Evolutionary conservation across 1,140 invertebrate genomes (phyloP), one percentile per base, ranked within the genome.

Genomic region (Calliphora vicina): DNA sequence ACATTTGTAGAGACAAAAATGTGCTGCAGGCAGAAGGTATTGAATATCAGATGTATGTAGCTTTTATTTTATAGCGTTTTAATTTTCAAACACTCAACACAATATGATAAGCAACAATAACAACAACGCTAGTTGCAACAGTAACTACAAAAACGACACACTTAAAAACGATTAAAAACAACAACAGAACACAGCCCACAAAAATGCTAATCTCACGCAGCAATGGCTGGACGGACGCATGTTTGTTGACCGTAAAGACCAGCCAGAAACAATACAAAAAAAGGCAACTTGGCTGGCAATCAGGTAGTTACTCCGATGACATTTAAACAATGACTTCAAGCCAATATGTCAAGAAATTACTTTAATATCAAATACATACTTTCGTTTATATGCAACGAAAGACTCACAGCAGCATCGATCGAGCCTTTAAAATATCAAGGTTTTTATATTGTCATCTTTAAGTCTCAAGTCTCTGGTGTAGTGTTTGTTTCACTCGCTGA

Each of bases 51-150:
- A 23, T 67, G 20, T 67, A 67, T 25, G 20, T 25, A 67, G 61
- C 61, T 67, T 67, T 67, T 67, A 67, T 6, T 67, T 67, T 23
- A 23, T 67, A 67, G 61, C 61, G 61, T 67, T 67, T 67, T 67
- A 67, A 67, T 67, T 67, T 67, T 67, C 61, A 67, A 67, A 67
- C 61, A 67, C 61, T 67, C n/a, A 67, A 67, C 61, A 67, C 50
- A 57, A 57, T 57, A n/a, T n/a, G 50, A 57, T 57, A 57, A 35
- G 35, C 35, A 35, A 35, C 15, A n/a, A 57, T 57, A 57, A 57
- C 0, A 17, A 57, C 4, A 17, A n/a, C 15, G n/a, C 0, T 13
- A n/a, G 12, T 4, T 15, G 45, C 15, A 57, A 57, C 15, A 57
- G 15, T 57, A 57, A 57, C 45, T 15, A 57, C 15, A 57, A 57